A percentile compares a stretch with the other conserved stretches of the same genome.
phyloP scores from a whole-genome alignment of 2,888 invertebrate species.

The Pilophorus perplexus region DNA sequence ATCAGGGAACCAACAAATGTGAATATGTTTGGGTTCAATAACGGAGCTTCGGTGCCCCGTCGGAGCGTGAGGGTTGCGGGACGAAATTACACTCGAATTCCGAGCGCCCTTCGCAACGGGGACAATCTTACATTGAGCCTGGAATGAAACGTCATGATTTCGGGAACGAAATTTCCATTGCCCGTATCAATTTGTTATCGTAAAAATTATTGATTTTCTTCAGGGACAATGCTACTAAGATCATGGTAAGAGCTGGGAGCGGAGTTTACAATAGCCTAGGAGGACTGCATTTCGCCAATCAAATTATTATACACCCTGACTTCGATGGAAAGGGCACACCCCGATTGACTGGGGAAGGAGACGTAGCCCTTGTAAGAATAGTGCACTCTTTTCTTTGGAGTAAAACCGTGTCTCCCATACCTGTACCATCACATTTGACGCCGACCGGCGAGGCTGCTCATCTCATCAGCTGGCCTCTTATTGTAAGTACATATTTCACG shows the following conservation, averaged over 20 bases:
- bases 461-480: conserved; percentile 6
- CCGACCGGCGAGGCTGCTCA: neutral
- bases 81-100: no score
- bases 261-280: conserved; percentile 9
- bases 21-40: no score
- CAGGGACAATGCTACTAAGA: conserved; percentile 3
- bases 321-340: neutral
- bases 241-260: conserved; percentile 11
- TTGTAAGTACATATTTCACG: no score
- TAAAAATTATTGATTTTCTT: no score
- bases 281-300: conserved; percentile 1
- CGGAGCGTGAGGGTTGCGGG: no score
- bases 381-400: neutral
- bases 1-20: no score
- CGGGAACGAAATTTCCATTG: no score
- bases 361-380: conserved; percentile 10
- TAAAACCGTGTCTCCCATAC: conserved; percentile 10
- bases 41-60: no score
- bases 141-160: no score
- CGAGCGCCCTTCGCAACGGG: no score
- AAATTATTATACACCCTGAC: conserved; percentile 7
- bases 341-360: neutral
- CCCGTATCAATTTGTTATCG: no score
- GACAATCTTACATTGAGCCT: no score
- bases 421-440: neutral